Conservation (phyloP, 2,797 vertebrate genomes). For the Borostomias antarcticus region DNA sequence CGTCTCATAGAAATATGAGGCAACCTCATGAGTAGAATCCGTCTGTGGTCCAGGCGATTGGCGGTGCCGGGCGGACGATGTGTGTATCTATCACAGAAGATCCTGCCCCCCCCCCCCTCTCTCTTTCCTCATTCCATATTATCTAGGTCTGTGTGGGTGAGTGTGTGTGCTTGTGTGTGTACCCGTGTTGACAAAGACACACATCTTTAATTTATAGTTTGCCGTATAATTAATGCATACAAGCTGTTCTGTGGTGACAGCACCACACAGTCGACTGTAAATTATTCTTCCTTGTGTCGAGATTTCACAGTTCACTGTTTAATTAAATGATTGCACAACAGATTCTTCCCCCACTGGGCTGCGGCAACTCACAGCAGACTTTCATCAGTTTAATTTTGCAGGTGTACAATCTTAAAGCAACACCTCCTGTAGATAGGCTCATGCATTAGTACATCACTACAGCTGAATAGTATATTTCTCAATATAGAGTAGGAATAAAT, state of each 20-base stretch:
- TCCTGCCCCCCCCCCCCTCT: too few relatives aligned
- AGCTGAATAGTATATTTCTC: too few relatives aligned
- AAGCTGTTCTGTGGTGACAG: constrained; percentile 47
- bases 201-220: constrained; percentile 59
- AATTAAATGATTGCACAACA: constrained; percentile 34
- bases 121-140: not conserved
- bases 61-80: too few relatives aligned
- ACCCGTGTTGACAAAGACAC: constrained; percentile 28
- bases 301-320: constrained; percentile 29
- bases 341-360: not conserved
- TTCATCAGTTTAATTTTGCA: constrained; percentile 37
- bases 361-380: constrained; percentile 33
- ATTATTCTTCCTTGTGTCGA: constrained; percentile 41
- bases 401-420: constrained; percentile 22
- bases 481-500: too few relatives aligned
- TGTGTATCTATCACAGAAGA: too few relatives aligned
- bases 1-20: too few relatives aligned
- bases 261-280: constrained; percentile 41
- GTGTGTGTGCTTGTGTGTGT: constrained; percentile 2
- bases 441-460: not conserved
- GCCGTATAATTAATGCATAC: constrained; percentile 52
- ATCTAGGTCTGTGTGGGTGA: not conserved
- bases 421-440: not conserved
- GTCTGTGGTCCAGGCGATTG: too few relatives aligned
- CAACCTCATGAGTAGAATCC: too few relatives aligned